Conservation (phyloP, 1,140 invertebrate genomes). For the Pygmarrhopalites habei region DNA sequence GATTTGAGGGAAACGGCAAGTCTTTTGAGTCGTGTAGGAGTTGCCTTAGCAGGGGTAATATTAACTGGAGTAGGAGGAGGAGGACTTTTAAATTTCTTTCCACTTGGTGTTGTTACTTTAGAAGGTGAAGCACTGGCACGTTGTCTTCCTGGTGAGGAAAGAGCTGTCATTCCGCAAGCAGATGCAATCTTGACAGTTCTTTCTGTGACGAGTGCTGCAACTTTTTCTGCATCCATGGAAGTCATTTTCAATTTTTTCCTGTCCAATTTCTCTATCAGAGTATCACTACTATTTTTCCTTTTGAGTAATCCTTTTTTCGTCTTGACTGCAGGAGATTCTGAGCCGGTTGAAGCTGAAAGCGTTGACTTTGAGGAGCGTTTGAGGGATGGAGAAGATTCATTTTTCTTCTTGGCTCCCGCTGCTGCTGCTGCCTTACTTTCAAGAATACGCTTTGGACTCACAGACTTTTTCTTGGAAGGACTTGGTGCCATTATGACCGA, state of each 20-base stretch:
- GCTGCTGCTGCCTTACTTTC: not conserved
- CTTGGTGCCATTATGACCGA: not conserved
- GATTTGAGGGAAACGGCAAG: not conserved
- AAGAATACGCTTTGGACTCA: slow-evolving; percentile 14
- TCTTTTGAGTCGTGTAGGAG: not conserved
- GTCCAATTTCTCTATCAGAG: slow-evolving; percentile 13
- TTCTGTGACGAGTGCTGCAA: slow-evolving; percentile 33
- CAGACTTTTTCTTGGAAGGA: slow-evolving; percentile 3
- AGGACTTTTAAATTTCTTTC: slow-evolving; percentile 6
- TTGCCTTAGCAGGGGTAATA: not conserved
- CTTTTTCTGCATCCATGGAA: slow-evolving; percentile 30
- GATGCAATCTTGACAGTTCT: slow-evolving; percentile 25
- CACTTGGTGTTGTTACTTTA: not conserved
- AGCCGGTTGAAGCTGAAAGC: no score
- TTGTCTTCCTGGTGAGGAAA: not conserved
- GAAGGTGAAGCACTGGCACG: slow-evolving; percentile 5
- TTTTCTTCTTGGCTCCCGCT: no score
- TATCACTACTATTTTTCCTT: slow-evolving; percentile 15
- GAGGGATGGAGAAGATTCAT: no score
- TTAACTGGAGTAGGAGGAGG: not conserved
- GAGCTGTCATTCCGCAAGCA: not conserved
- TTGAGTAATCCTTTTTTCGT: slow-evolving; percentile 2
- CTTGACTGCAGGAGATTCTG: not conserved
- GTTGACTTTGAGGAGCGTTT: no score
- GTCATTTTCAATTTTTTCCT: slow-evolving; percentile 18